A percentile compares a stretch with the other conserved stretches of the same genome.
Evolutionary conservation across 2,888 invertebrate genomes (phyloP).

Genomic region (Ormyrus thymus): DNA sequence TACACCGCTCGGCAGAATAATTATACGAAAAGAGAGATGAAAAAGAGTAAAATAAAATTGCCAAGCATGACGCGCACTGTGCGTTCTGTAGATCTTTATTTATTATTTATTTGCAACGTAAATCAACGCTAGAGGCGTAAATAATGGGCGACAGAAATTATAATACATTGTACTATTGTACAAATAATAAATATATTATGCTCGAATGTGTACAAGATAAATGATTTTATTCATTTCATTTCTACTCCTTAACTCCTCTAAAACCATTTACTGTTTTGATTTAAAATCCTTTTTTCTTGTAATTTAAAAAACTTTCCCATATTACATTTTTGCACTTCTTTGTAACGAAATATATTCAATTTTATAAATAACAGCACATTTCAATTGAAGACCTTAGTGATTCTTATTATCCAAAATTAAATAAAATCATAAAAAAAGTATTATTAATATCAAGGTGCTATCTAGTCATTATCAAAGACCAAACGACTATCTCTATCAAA

Average conservation of each 20-base stretch:
- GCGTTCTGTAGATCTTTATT: constrained; percentile 59
- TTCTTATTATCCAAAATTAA: too few relatives aligned
- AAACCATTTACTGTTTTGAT: too few relatives aligned
- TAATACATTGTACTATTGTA: constrained; percentile 56
- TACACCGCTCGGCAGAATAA: background rate
- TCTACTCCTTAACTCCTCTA: background rate
- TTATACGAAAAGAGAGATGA: constrained; percentile 9
- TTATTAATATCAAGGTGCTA: too few relatives aligned
- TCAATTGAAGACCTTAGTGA: too few relatives aligned
- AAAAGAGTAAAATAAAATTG: constrained; percentile 32
- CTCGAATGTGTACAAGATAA: constrained; percentile 33
- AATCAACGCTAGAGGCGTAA: constrained; percentile 66
- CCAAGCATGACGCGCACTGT: constrained; percentile 21
- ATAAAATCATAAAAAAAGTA: too few relatives aligned
- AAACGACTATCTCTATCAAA: too few relatives aligned
- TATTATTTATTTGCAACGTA: constrained; percentile 71
- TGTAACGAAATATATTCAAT: too few relatives aligned
- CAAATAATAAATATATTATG: constrained; percentile 55
- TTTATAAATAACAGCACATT: too few relatives aligned
- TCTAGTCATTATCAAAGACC: too few relatives aligned
- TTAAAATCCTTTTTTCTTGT: too few relatives aligned
- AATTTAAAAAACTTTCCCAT: too few relatives aligned
- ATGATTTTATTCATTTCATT: background rate
- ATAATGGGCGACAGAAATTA: constrained; percentile 58
- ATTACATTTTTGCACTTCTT: too few relatives aligned